These are phyloP conservation scores for Ooceraea biroi DNA, from an alignment of 1,140 invertebrate genomes.

Conservation along the genomic window DNA sequence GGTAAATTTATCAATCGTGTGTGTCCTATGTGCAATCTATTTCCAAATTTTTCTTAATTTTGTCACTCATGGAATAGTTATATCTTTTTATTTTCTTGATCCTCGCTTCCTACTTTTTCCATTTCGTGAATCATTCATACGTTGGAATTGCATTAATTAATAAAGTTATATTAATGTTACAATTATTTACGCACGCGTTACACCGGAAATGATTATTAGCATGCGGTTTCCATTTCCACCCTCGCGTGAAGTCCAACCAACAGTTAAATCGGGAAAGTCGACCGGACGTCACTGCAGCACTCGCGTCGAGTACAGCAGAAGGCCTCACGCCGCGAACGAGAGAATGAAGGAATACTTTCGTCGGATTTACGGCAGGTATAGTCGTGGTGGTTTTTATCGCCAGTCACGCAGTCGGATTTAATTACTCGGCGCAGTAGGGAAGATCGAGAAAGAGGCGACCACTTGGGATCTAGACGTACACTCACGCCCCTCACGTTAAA, in stretches of 20 bases:
- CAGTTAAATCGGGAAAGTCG: conserved; percentile 27
- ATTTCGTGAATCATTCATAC: too few species aligned
- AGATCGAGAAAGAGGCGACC: conserved; percentile 1
- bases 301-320: not conserved
- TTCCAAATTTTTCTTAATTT: not conserved
- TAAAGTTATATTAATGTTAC: too few species aligned
- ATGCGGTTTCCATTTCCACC: conserved; percentile 20
- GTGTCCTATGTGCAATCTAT: not conserved
- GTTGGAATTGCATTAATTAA: not conserved
- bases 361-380: conserved; percentile 56
- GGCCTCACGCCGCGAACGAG: conserved; percentile 33
- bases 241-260: not conserved
- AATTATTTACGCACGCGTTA: too few species aligned
- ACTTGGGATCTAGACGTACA: conserved; percentile 42
- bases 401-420: conserved; percentile 59
- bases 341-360: conserved; percentile 62
- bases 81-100: too few species aligned
- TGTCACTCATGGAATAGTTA: not conserved
- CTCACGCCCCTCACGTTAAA: conserved; percentile 46
- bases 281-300: conserved; percentile 18
- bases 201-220: not conserved
- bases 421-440: conserved; percentile 47
- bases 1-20: not conserved
- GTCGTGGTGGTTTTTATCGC: conserved; percentile 43
- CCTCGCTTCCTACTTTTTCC: too few species aligned